Percentiles rank a stretch among this genome's conserved stretches.
Conservation (phyloP, 2,888 invertebrate genomes). For the Tetranychus truncatus region DNA sequence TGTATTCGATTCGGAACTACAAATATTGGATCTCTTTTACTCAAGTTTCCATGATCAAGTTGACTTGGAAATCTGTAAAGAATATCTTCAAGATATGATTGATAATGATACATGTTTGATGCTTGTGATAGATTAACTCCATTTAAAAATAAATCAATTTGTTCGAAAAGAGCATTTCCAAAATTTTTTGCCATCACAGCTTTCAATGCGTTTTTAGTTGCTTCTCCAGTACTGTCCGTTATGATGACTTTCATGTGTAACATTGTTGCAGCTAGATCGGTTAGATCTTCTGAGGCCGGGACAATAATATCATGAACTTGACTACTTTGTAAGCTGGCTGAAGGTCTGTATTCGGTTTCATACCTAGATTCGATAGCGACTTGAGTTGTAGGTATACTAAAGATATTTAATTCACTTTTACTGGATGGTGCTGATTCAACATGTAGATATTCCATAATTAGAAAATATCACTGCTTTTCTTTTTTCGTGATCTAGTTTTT, state of each 20-base stretch:
- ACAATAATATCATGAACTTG: neutral
- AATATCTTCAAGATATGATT: neutral
- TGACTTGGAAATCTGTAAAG: neutral
- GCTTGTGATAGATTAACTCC: neutral
- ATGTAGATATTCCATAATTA: neutral
- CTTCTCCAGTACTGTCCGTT: neutral
- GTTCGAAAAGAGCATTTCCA: neutral
- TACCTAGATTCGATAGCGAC: neutral
- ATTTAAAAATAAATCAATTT: neutral
- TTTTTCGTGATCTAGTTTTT: no score
- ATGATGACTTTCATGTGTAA: neutral
- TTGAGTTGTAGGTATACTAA: neutral
- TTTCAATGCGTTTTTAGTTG: neutral
- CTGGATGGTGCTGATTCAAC: neutral
- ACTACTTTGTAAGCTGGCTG: neutral
- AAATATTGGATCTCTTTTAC: neutral
- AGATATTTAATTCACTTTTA: neutral
- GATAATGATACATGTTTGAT: neutral
- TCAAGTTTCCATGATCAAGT: neutral
- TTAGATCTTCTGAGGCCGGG: neutral
- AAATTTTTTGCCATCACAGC: neutral
- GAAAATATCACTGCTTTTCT: neutral
- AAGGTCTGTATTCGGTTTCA: neutral
- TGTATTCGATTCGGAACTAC: neutral
- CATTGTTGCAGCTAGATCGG: neutral